Evolutionary conservation across 1,140 invertebrate genomes (phyloP).

Genomic region (Archivesica marissinica): DNA sequence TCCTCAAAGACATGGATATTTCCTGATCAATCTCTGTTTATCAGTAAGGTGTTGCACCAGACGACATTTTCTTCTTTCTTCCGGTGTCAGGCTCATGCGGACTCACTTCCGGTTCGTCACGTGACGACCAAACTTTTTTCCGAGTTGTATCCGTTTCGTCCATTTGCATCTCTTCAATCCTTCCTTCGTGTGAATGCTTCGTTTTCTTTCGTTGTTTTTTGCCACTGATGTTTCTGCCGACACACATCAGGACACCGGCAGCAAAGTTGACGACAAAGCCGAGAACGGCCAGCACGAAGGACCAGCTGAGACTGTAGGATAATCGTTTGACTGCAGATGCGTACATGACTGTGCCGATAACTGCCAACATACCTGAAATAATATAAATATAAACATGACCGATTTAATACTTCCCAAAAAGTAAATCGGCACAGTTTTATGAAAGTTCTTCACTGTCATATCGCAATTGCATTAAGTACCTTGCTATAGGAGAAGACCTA

Average conservation of each 20-base stretch:
- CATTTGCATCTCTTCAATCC: conserved; percentile 35
- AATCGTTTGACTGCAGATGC: conserved; percentile 8
- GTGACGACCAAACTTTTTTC: conserved; percentile 3
- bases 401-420: too few species aligned
- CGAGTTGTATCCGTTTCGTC: background rate
- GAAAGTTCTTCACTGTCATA: too few species aligned
- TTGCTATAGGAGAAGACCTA: too few species aligned
- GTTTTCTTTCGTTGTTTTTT: conserved; percentile 2
- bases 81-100: background rate
- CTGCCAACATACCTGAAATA: conserved; percentile 37
- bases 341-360: conserved; percentile 32
- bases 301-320: conserved; percentile 24
- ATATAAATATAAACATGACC: background rate
- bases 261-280: conserved; percentile 34
- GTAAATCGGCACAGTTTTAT: too few species aligned
- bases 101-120: conserved; percentile 36
- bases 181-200: background rate
- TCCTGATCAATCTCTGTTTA: too few species aligned
- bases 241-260: conserved; percentile 52
- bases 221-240: conserved; percentile 52
- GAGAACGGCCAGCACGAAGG: conserved; percentile 31
- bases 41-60: background rate
- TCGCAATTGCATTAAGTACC: too few species aligned
- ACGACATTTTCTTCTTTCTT: background rate
- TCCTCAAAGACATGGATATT: too few species aligned